phyloP scores from a whole-genome alignment of 2,113 vertebrate species.

The Balaenoptera acutorostrata region DNA sequence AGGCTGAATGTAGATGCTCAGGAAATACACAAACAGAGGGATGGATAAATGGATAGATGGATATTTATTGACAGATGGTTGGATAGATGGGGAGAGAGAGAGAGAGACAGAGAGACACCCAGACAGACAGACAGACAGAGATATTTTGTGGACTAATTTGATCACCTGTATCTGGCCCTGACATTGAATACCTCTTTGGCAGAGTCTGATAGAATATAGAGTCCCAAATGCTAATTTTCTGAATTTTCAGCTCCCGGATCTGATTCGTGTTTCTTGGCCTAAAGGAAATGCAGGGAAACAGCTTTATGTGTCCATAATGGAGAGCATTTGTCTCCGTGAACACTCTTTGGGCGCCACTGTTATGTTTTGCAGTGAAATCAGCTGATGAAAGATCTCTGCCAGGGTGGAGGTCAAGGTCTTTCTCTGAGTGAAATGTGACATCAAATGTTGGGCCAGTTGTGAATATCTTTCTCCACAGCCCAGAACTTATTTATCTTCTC shows the following conservation, averaged over 20 bases:
- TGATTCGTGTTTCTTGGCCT: background rate
- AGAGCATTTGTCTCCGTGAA: background rate
- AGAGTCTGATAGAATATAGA: background rate
- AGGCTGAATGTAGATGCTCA: background rate
- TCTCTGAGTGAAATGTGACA: slow-evolving; percentile 49
- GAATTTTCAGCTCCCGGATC: background rate
- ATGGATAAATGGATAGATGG: background rate
- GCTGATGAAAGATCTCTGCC: background rate
- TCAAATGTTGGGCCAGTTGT: background rate
- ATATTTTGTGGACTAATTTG: background rate
- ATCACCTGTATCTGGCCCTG: background rate
- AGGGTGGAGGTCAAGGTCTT: background rate
- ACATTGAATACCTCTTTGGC: background rate
- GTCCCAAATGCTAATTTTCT: background rate
- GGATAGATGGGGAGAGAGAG: too few relatives aligned
- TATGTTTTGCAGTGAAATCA: background rate
- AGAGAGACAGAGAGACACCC: background rate
- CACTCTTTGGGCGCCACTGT: background rate
- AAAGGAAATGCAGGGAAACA: background rate
- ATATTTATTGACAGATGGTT: background rate
- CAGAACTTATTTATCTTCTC: slow-evolving; percentile 55
- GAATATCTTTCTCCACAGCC: slow-evolving; percentile 27
- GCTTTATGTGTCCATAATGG: background rate
- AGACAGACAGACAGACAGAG: background rate
- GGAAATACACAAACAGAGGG: background rate